Evolutionary conservation across 2,888 invertebrate genomes (phyloP), one percentile per base, ranked within the genome.

Genomic region (Agonopterix alstromeriana): DNA sequence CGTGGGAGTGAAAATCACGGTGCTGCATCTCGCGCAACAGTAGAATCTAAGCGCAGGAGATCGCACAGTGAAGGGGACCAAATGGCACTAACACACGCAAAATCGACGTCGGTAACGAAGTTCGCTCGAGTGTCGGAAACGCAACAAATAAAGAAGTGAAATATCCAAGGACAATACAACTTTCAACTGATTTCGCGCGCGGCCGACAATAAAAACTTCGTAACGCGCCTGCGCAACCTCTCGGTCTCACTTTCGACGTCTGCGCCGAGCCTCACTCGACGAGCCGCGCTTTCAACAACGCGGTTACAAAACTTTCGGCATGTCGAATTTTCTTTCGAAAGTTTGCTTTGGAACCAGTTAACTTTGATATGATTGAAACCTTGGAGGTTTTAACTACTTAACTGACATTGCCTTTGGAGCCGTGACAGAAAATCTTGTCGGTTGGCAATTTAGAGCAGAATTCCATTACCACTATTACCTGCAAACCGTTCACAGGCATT

Each of bases 161-260:
- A 85, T 83, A 86, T 77, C 83, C 87, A 88, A 88, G 88, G 86
- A 87, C 87, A 86, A 81, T 80, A 80, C 82, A 82, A 87, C 87
- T 87, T 88, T 88, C 88, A 82, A 88, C 82, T 83, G 86, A 88
- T 87, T 87, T 88, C 88, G 85, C 85, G 85, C 83, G 82, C 83
- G 71, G 80, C 82, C 83, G 82, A 84, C 85, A 82, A 82, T 85
- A 86, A 88, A 85, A 88, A 87, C 86, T 86, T 82, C 82, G 86
- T 83, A 83, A 84, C 74, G 72, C 76, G 82, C 70, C 82, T 85
- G 85, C 85, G 88, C 88, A 86, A 87, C 85, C 78, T 82, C 84
- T 79, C 84, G 79, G 82, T 79, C 79, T 83, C 76, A 83, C 86
- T 85, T 83, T 85, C 85, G 82, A 84, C 83, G 81, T 74, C 78